Conservation (phyloP, 2,797 vertebrate species). For the Enteromius argenteus region DNA sequence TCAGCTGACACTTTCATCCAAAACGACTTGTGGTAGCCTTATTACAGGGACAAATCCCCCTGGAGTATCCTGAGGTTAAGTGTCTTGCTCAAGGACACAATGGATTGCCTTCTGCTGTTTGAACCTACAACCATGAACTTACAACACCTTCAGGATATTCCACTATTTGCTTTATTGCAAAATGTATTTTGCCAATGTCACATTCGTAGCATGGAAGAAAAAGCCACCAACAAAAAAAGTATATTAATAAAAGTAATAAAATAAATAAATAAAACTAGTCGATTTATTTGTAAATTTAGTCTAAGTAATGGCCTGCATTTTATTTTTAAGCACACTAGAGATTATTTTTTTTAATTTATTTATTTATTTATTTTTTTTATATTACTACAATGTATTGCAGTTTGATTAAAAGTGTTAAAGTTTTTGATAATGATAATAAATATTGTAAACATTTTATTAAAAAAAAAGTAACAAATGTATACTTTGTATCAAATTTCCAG, state of each 20-base stretch:
- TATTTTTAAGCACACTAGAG: too few species aligned
- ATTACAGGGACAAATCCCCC: conserved; percentile 9
- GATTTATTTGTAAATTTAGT: neutral
- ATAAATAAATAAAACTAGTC: neutral
- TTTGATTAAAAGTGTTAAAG: neutral
- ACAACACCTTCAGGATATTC: conserved; percentile 7
- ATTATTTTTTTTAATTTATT: too few species aligned
- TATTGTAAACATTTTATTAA: neutral
- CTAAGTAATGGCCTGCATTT: neutral
- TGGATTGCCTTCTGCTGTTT: neutral
- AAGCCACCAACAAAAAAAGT: neutral
- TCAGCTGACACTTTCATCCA: conserved; percentile 19
- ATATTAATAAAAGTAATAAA: neutral
- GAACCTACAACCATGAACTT: conserved; percentile 17
- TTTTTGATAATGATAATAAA: neutral
- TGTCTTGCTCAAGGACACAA: conserved; percentile 29
- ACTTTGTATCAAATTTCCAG: neutral
- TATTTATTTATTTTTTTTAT: too few species aligned
- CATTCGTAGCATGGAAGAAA: neutral
- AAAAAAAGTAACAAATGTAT: too few species aligned
- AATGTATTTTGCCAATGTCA: neutral
- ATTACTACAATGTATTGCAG: neutral
- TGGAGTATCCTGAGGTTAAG: conserved; percentile 19
- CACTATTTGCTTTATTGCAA: neutral
- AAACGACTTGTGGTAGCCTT: conserved; percentile 4